phyloP scores from a whole-genome alignment of 1,140 invertebrate genomes.

The Pseudomyrmex cubaensis region DNA sequence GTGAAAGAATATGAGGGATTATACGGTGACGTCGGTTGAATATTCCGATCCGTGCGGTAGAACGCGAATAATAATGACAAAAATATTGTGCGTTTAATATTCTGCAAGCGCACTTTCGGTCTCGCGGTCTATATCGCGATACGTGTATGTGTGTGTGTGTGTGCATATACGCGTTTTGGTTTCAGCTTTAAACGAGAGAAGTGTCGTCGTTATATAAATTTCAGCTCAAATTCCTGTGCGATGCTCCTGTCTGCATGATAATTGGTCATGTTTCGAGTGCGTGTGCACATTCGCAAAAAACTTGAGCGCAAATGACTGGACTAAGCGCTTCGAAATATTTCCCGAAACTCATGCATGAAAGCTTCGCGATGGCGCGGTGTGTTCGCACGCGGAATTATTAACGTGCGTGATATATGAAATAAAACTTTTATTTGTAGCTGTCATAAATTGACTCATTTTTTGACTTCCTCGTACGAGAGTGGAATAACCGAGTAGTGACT shows the following conservation, averaged over 20 bases:
- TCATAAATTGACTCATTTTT: slow-evolving; percentile 5
- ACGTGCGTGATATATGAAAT: slow-evolving; percentile 11
- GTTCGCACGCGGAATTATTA: slow-evolving; percentile 23
- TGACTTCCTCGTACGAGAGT: not conserved
- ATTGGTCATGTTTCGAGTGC: slow-evolving; percentile 24
- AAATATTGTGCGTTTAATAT: slow-evolving; percentile 59
- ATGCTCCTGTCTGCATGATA: slow-evolving; percentile 51
- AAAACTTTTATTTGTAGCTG: slow-evolving; percentile 22
- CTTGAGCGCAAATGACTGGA: slow-evolving; percentile 28
- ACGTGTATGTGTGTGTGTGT: no score
- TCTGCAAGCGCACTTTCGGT: slow-evolving; percentile 46
- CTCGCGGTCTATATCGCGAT: slow-evolving; percentile 26
- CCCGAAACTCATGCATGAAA: slow-evolving; percentile 16
- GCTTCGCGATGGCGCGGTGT: not conserved
- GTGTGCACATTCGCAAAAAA: slow-evolving; percentile 14
- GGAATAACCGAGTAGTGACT: not conserved
- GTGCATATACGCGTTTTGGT: slow-evolving; percentile 37
- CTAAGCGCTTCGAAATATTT: slow-evolving; percentile 41
- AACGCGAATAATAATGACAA: slow-evolving; percentile 58
- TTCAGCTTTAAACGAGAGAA: slow-evolving; percentile 45
- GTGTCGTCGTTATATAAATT: slow-evolving; percentile 55
- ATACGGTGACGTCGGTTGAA: slow-evolving; percentile 40
- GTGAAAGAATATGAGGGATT: slow-evolving; percentile 56
- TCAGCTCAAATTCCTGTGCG: slow-evolving; percentile 36
- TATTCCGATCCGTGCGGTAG: slow-evolving; percentile 21